Conservation (phyloP, 2,113 vertebrate species). For the Empidonax alnorum region DNA sequence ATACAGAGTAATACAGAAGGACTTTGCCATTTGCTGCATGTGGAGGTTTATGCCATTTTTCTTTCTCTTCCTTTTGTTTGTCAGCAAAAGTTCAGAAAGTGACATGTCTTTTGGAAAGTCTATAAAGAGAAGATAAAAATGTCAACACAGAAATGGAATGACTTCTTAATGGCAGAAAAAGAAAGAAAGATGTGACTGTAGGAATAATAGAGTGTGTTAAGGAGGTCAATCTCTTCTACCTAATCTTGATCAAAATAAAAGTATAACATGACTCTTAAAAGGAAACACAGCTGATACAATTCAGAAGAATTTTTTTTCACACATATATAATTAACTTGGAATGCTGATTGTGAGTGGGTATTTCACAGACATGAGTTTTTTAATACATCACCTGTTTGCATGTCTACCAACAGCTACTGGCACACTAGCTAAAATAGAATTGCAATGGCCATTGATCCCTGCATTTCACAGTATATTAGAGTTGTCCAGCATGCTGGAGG, state of each 20-base stretch:
- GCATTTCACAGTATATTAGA: neutral
- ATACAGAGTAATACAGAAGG: neutral
- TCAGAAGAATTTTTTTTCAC: neutral
- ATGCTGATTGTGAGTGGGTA: neutral
- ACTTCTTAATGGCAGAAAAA: neutral
- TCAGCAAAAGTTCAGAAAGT: constrained; percentile 5
- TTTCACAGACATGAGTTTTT: neutral
- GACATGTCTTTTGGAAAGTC: neutral
- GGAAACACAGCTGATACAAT: neutral
- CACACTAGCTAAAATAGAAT: neutral
- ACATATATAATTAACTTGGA: constrained; percentile 25
- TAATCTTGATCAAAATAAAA: neutral
- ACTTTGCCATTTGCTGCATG: neutral
- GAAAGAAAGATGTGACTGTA: neutral
- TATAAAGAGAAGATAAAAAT: constrained; percentile 30
- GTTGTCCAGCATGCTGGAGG: neutral
- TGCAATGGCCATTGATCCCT: neutral
- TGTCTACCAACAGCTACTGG: neutral
- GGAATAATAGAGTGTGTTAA: neutral
- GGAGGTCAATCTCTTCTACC: neutral
- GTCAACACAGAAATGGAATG: neutral
- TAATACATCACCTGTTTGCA: constrained; percentile 13
- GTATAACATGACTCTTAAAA: neutral
- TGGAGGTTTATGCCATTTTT: neutral
- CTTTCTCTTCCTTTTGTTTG: constrained; percentile 15